phyloP scores from a whole-genome alignment of 2,888 invertebrate genomes.

The Apamea monoglypha region DNA sequence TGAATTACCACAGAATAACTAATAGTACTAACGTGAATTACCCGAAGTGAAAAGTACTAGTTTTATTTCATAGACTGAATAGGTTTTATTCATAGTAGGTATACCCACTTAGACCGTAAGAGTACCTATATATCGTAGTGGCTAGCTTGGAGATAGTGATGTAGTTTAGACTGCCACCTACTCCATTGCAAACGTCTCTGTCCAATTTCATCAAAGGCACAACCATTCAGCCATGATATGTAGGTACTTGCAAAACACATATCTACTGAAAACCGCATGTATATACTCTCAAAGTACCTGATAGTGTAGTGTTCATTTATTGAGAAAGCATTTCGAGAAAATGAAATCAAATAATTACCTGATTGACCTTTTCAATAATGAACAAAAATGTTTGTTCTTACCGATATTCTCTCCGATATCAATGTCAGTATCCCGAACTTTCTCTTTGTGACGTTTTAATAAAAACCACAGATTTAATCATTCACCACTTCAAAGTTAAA shows the following conservation, averaged over 20 bases:
- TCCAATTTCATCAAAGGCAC: slow-evolving; percentile 3
- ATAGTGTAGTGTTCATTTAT: background rate
- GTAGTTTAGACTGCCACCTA: background rate
- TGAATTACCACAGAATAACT: background rate
- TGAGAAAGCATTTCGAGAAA: slow-evolving; percentile 24
- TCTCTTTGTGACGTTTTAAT: slow-evolving; percentile 36
- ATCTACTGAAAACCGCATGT: background rate
- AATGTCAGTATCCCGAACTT: slow-evolving; percentile 32
- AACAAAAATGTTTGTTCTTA: slow-evolving; percentile 3
- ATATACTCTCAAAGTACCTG: background rate
- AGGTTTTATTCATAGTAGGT: background rate
- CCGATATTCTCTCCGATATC: slow-evolving; percentile 24
- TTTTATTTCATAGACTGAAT: background rate
- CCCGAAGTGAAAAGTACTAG: background rate
- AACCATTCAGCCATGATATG: background rate
- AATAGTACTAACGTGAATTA: background rate
- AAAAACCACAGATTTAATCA: slow-evolving; percentile 32
- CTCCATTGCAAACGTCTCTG: background rate
- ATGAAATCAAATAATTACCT: slow-evolving; percentile 8
- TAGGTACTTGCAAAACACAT: background rate
- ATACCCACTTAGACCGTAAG: background rate
- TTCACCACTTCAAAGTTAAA: slow-evolving; percentile 35
- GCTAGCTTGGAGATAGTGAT: background rate
- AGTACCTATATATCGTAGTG: background rate
- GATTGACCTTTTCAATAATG: slow-evolving; percentile 33